Conservation (phyloP, 2,797 vertebrate genomes). For the Chaenodraco wilsoni region DNA sequence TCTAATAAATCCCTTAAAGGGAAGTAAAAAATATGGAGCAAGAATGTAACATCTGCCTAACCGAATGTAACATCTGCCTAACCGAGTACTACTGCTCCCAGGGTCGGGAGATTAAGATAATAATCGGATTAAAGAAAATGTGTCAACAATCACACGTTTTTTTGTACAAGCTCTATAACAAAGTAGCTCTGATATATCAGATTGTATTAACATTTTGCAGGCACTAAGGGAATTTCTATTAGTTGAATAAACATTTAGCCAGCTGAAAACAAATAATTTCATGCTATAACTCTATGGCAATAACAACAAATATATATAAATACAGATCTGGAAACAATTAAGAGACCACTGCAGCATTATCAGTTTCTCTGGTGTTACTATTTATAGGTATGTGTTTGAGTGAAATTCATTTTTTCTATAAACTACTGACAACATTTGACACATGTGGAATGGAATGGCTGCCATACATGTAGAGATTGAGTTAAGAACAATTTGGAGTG, state of each 20-base stretch:
- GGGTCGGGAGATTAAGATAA: constrained; percentile 12
- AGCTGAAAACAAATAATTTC: no score
- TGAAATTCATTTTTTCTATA: no score
- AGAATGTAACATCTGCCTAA: constrained; percentile 51
- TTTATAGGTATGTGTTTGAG: no score
- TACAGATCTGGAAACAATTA: no score
- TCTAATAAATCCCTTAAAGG: constrained; percentile 62
- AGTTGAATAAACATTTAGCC: neutral
- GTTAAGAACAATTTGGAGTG: no score
- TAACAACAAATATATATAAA: neutral
- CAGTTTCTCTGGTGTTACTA: no score
- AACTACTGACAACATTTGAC: no score
- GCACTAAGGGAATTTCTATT: neutral
- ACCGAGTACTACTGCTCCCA: constrained; percentile 32
- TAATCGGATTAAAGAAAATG: neutral
- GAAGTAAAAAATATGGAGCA: constrained; percentile 46
- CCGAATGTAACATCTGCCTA: constrained; percentile 49
- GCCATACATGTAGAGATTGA: no score
- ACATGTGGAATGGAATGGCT: no score
- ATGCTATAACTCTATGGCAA: neutral
- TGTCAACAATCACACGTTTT: constrained; percentile 13
- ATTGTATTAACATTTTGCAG: neutral
- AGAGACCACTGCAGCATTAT: no score
- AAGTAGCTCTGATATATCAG: neutral
- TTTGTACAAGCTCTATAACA: neutral